These are phyloP conservation scores for Drosophila lutescens DNA, from an alignment of 2,888 invertebrate genomes.

Conservation along the genomic window DNA sequence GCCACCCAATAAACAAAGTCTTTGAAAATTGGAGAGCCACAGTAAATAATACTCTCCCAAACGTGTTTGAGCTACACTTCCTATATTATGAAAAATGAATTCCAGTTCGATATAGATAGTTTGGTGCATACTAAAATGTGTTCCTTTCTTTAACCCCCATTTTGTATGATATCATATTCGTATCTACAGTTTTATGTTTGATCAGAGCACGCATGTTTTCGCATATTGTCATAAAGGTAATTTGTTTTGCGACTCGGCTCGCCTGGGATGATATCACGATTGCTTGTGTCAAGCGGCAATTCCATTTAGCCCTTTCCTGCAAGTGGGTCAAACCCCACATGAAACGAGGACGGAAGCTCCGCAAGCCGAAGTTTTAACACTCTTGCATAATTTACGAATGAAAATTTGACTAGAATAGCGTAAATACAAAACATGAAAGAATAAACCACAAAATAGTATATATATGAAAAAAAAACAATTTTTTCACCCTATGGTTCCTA, in stretches of 20 bases:
- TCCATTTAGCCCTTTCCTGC: slow-evolving; percentile 56
- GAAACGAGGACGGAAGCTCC: too few species aligned
- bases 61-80: neutral
- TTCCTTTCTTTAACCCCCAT: slow-evolving; percentile 1
- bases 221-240: slow-evolving; percentile 54
- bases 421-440: too few species aligned
- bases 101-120: neutral
- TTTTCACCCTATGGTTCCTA: too few species aligned
- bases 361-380: too few species aligned
- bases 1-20: neutral
- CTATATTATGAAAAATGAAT: neutral
- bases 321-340: slow-evolving; percentile 52
- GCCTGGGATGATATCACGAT: slow-evolving; percentile 38
- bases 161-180: slow-evolving; percentile 21
- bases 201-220: slow-evolving; percentile 53
- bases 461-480: too few species aligned
- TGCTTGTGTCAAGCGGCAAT: slow-evolving; percentile 10
- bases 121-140: too few species aligned
- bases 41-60: neutral
- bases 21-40: too few species aligned
- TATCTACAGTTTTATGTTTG: slow-evolving; percentile 13
- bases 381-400: too few species aligned
- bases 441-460: too few species aligned
- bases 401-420: too few species aligned
- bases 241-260: slow-evolving; percentile 58